Evolutionary conservation across 2,888 invertebrate species (phyloP).

Genomic region (Sinopyrophorus schimmeli): DNA sequence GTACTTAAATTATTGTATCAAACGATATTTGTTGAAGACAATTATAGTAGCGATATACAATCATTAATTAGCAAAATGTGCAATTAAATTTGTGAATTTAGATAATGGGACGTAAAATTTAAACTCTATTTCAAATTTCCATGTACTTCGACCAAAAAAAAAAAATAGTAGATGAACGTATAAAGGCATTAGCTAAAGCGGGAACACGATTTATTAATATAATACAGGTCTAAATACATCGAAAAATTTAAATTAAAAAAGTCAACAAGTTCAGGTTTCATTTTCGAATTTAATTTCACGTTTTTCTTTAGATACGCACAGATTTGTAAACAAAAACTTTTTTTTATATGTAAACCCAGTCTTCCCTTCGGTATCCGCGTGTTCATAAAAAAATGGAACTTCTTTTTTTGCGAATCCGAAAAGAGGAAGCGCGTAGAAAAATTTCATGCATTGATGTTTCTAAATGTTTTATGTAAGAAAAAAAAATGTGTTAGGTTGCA

Average conservation of each 20-base stretch:
- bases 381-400: conserved; percentile 21
- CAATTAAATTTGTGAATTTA: conserved; percentile 30
- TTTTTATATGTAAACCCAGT: conserved; percentile 22
- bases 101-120: conserved; percentile 28
- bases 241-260: conserved; percentile 26
- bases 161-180: conserved; percentile 24
- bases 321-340: conserved; percentile 18
- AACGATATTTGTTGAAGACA: conserved; percentile 21
- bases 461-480: conserved; percentile 30
- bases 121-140: conserved; percentile 23
- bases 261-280: conserved; percentile 6
- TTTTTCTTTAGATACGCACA: conserved; percentile 16
- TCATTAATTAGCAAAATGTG: conserved; percentile 35
- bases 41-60: conserved; percentile 39
- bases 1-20: conserved; percentile 19
- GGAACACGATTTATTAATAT: conserved; percentile 24
- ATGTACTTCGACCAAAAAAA: conserved; percentile 27
- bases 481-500: conserved; percentile 29
- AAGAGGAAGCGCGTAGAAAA: conserved; percentile 19
- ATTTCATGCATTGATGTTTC: conserved; percentile 29
- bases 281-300: conserved; percentile 9
- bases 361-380: conserved; percentile 27
- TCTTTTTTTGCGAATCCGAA: conserved; percentile 14
- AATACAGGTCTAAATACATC: conserved; percentile 34
- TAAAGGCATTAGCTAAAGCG: conserved; percentile 20